phyloP scores from a whole-genome alignment of 2,888 invertebrate genomes.

The Pantelozetes paolii region DNA sequence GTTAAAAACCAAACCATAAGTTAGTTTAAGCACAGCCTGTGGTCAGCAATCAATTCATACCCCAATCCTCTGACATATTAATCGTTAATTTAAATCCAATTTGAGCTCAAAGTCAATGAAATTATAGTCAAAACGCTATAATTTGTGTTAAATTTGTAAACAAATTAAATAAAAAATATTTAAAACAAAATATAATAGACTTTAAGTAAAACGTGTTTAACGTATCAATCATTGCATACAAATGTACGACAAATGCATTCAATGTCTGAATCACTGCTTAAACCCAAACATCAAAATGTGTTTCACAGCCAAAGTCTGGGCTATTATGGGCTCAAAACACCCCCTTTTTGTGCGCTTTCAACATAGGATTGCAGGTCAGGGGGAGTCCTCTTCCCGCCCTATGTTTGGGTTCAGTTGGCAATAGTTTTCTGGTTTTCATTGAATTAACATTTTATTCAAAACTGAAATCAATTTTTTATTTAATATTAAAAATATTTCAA shows the following conservation, averaged over 20 bases:
- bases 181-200: not conserved
- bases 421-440: no score
- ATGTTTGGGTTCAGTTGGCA: no score
- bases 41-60: not conserved
- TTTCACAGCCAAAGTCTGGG: no score
- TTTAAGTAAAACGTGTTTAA: not conserved
- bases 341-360: no score
- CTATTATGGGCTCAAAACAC: no score
- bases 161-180: not conserved
- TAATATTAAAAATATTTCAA: no score
- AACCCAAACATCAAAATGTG: no score
- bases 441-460: no score
- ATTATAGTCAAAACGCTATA: not conserved
- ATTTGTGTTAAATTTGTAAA: not conserved
- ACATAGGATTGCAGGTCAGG: no score
- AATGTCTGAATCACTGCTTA: not conserved
- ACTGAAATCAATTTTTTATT: no score
- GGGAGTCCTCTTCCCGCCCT: no score
- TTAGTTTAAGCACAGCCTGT: not conserved
- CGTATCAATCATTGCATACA: constrained; percentile 4
- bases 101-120: not conserved
- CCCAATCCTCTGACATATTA: constrained; percentile 9
- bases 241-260: not conserved
- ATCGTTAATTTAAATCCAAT: not conserved
- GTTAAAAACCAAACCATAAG: not conserved